A percentile compares a stretch with the other conserved stretches of the same genome.
Evolutionary conservation across 2,113 vertebrate genomes (phyloP).

Genomic region (Bolborhynchus lineola): DNA sequence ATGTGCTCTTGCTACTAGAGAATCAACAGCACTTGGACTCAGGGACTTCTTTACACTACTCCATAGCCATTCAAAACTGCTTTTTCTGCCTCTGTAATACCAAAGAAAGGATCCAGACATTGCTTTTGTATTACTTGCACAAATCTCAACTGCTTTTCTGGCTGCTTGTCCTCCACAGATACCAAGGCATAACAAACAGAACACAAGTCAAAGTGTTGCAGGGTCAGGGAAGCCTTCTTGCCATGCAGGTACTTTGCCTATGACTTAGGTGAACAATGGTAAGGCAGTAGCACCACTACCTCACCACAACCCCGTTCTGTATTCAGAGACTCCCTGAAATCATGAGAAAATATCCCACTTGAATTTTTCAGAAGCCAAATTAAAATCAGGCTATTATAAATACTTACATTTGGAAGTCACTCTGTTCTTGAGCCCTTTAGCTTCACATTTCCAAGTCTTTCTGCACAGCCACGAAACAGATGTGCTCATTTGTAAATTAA

Average conservation of each 20-base stretch:
- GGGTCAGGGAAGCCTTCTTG: neutral
- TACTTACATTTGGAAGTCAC: neutral
- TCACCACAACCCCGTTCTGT: neutral
- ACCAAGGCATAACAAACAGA: neutral
- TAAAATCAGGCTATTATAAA: neutral
- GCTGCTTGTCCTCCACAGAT: neutral
- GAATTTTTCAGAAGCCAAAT: neutral
- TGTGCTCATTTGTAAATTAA: neutral
- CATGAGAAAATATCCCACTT: neutral
- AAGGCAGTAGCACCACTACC: neutral
- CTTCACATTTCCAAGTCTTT: neutral
- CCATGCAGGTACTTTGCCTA: neutral
- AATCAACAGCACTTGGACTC: neutral
- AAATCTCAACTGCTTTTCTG: neutral
- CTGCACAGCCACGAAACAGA: neutral
- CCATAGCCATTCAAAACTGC: neutral
- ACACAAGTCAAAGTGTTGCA: neutral
- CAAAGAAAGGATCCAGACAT: neutral
- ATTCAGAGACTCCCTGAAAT: neutral
- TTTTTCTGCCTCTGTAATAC: neutral
- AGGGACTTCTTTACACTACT: neutral
- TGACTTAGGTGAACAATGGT: accelerated
- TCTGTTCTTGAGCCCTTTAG: neutral
- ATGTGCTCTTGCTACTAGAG: neutral
- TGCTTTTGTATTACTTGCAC: neutral